Conservation (phyloP, 2,888 invertebrate species). For the Sinotaia quadrata region DNA sequence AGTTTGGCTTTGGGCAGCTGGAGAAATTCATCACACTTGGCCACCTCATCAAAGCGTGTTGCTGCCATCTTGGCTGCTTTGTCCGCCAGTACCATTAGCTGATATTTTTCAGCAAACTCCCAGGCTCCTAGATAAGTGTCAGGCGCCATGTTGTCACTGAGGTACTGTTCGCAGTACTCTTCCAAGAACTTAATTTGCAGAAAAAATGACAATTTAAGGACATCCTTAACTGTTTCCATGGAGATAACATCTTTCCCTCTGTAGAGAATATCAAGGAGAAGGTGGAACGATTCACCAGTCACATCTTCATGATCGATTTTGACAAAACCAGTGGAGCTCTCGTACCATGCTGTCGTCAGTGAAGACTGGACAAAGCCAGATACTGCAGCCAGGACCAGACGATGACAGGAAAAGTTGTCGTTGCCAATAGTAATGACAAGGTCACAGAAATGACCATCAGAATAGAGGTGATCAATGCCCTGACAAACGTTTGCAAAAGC, state of each 20-base stretch:
- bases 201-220: background rate
- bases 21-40: constrained; percentile 3
- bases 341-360: background rate
- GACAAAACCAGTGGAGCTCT: background rate
- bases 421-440: background rate
- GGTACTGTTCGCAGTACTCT: constrained; percentile 2
- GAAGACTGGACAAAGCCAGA: constrained; percentile 21
- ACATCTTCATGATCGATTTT: background rate
- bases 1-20: constrained; percentile 16
- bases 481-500: background rate
- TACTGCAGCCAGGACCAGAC: constrained; percentile 7
- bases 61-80: background rate
- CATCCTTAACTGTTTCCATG: background rate
- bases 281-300: background rate
- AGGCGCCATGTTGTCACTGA: background rate
- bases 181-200: constrained; percentile 3
- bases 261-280: background rate
- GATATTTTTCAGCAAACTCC: constrained; percentile 12
- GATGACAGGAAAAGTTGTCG: background rate
- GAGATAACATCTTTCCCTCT: background rate
- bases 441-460: background rate
- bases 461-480: background rate
- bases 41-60: background rate
- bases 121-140: background rate
- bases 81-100: background rate